Conservation (phyloP, 2,888 invertebrate genomes). For the Parnassius smintheus region DNA sequence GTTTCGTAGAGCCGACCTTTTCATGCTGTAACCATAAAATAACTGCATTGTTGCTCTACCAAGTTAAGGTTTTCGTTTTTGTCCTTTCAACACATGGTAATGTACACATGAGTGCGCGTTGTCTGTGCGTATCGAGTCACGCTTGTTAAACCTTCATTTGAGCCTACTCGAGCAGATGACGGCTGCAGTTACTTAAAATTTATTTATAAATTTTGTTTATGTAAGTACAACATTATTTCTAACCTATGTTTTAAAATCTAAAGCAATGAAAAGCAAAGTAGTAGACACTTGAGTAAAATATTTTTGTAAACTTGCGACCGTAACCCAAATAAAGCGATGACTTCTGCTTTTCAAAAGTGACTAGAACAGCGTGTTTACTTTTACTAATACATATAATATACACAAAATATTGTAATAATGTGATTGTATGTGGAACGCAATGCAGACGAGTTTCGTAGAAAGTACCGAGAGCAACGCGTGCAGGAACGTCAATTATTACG, state of each 20-base stretch:
- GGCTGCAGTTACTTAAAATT: constrained; percentile 36
- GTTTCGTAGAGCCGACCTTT: too few relatives aligned
- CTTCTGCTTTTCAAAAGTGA: constrained; percentile 12
- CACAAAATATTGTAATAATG: constrained; percentile 61
- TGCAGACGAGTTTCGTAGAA: constrained; percentile 57
- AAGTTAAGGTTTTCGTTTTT: constrained; percentile 36
- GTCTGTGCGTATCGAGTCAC: constrained; percentile 54
- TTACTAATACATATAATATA: constrained; percentile 47
- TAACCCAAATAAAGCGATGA: constrained; percentile 13
- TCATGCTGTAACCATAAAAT: too few relatives aligned
- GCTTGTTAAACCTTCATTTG: constrained; percentile 58
- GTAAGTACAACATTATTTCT: constrained; percentile 1
- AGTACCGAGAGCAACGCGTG: constrained; percentile 55
- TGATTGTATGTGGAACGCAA: constrained; percentile 60
- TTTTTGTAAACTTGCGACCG: constrained; percentile 12
- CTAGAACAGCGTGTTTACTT: constrained; percentile 49
- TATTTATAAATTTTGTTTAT: constrained; percentile 7
- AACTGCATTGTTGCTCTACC: too few relatives aligned
- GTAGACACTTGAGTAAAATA: constrained; percentile 2
- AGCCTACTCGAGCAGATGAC: constrained; percentile 49
- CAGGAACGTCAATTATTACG: constrained; percentile 60
- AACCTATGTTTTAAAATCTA: neutral
- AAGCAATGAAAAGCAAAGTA: too few relatives aligned
- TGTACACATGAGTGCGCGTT: constrained; percentile 56
- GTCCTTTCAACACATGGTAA: constrained; percentile 51